A percentile compares a stretch with the other conserved stretches of the same genome.
Conservation (phyloP, 37 sponge, comb jelly and placozoan species). For the Crambe crambe region DNA sequence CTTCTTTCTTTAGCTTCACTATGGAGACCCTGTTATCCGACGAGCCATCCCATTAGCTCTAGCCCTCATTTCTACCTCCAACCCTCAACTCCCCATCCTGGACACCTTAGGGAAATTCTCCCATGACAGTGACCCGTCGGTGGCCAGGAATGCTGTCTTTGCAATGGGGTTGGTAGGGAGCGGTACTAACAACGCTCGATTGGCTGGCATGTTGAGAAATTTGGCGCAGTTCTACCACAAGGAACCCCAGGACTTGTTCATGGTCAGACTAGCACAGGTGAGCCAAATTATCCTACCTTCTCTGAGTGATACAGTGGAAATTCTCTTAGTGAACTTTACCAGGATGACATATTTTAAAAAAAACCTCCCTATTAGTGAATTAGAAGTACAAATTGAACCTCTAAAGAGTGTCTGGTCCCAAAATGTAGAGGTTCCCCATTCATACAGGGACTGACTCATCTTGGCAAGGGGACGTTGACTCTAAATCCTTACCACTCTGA, state of each 20-base stretch:
- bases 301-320: too few relatives aligned
- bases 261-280: conserved; percentile 97
- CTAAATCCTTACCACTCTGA: conserved; percentile 95
- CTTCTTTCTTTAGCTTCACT: conserved; percentile 70
- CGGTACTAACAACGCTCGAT: conserved; percentile 97
- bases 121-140: conserved; percentile 93
- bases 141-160: conserved; percentile 93
- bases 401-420: too few relatives aligned
- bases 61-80: conserved; percentile 87
- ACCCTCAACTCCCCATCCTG: conserved; percentile 91
- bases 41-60: conserved; percentile 94
- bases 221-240: conserved; percentile 98
- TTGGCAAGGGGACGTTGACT: conserved; percentile 97
- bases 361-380: too few relatives aligned
- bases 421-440: too few relatives aligned
- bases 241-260: conserved; percentile 87
- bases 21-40: conserved; percentile 92
- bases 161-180: conserved; percentile 95
- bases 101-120: conserved; percentile 97
- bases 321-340: too few relatives aligned
- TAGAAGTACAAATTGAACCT: too few relatives aligned
- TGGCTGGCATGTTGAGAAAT: conserved; percentile 91
- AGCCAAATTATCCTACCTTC: background rate
- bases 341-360: too few relatives aligned
- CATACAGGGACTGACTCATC: conserved; percentile 93